phyloP scores from a whole-genome alignment of 1,140 invertebrate species.

The Zaprionus camerounensis region DNA sequence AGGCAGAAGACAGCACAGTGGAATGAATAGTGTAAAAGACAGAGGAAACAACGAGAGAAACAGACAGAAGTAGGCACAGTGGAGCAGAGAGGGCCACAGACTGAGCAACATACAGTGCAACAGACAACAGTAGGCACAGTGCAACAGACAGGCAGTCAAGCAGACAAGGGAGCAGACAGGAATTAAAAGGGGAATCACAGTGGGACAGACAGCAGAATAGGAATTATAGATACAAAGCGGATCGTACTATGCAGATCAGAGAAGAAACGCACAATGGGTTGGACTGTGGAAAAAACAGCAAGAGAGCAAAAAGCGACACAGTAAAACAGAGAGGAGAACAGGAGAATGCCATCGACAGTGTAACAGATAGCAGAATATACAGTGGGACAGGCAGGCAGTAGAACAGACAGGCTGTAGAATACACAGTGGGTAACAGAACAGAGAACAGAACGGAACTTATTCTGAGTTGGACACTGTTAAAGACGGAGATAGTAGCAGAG shows the following conservation, averaged over 20 bases:
- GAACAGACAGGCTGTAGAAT: not conserved
- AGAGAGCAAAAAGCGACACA: not conserved
- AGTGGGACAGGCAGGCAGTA: constrained; percentile 40
- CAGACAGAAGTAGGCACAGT: not conserved
- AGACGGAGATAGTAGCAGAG: not conserved
- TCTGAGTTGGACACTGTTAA: not conserved
- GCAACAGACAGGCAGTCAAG: not conserved
- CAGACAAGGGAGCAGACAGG: too few relatives aligned
- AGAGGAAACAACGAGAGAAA: not conserved
- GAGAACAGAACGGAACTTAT: not conserved
- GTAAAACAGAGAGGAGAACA: not conserved
- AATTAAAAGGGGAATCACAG: too few relatives aligned
- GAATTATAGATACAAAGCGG: too few relatives aligned
- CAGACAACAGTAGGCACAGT: not conserved
- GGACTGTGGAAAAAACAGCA: too few relatives aligned
- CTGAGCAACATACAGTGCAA: too few relatives aligned
- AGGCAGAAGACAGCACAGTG: not conserved
- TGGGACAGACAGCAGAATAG: too few relatives aligned
- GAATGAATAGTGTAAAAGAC: not conserved
- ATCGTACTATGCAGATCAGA: too few relatives aligned
- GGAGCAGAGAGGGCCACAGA: not conserved
- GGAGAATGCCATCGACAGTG: not conserved
- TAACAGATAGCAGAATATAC: not conserved
- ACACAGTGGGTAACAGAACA: not conserved
- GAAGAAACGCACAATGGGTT: too few relatives aligned